These are phyloP conservation scores for Megaceryle torquata DNA, from an alignment of 2,113 vertebrate species.

Conservation along the genomic window DNA sequence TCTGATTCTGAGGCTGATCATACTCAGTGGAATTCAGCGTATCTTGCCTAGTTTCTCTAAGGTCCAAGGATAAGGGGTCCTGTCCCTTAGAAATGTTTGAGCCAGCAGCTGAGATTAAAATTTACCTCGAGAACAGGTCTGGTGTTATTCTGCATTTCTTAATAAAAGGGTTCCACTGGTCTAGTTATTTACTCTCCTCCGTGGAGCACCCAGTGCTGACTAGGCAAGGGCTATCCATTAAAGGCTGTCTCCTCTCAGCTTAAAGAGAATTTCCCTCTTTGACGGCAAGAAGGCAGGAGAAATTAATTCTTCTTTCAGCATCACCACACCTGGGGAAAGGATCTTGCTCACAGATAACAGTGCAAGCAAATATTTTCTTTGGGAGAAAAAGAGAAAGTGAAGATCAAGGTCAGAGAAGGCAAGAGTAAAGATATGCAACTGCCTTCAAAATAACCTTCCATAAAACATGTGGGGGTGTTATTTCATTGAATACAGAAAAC, in stretches of 20 bases:
- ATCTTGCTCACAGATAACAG: conserved; percentile 69
- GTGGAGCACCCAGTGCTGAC: conserved; percentile 52
- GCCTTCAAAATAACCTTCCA: conserved; percentile 57
- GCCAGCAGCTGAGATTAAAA: conserved; percentile 37
- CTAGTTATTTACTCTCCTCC: conserved; percentile 35
- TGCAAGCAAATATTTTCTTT: conserved; percentile 75
- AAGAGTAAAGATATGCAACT: conserved; percentile 38
- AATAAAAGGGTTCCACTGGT: conserved; percentile 46
- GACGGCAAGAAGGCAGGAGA: conserved; percentile 20
- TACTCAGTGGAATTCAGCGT: background rate
- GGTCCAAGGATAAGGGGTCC: background rate
- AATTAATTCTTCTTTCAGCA: conserved; percentile 69
- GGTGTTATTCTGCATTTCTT: conserved; percentile 44
- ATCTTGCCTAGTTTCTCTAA: background rate
- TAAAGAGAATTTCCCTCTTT: conserved; percentile 50
- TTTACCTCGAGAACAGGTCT: conserved; percentile 24
- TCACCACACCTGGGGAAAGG: conserved; percentile 69
- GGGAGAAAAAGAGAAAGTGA: conserved; percentile 68
- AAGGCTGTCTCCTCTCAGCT: conserved; percentile 23
- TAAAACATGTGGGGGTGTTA: conserved; percentile 62
- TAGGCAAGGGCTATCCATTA: conserved; percentile 60
- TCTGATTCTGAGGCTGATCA: background rate
- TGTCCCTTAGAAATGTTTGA: background rate
- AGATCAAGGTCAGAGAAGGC: conserved; percentile 72
- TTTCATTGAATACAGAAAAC: conserved; percentile 70